Evolutionary conservation across 2,113 vertebrate genomes (phyloP).

Genomic region (Speoplatyrhinus poulsoni): DNA sequence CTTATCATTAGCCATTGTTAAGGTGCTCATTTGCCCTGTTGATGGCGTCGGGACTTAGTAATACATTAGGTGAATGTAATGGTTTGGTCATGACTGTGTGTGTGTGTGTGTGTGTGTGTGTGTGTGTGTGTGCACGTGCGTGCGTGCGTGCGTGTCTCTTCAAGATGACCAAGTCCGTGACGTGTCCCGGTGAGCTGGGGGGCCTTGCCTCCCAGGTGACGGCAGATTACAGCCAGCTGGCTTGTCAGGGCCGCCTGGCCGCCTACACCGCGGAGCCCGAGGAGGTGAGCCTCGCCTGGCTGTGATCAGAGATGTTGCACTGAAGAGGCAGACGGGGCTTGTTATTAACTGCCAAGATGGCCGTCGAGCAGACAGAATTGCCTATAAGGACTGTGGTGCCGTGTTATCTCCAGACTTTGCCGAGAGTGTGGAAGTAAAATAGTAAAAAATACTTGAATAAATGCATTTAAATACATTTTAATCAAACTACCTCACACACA

Average conservation of each 20-base stretch:
- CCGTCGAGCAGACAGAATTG: too few species aligned
- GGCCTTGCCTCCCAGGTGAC: constrained; percentile 97
- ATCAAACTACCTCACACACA: too few species aligned
- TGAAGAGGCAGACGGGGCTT: too few species aligned
- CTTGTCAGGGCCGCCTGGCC: constrained; percentile 92
- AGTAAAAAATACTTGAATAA: too few species aligned
- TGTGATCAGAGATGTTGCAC: too few species aligned
- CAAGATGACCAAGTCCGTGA: constrained; percentile 99
- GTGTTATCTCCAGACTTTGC: too few species aligned
- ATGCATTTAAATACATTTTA: too few species aligned
- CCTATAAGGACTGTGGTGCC: too few species aligned
- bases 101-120: constrained; percentile 15
- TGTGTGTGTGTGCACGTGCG: neutral
- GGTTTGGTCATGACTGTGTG: neutral
- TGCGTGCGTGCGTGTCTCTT: neutral
- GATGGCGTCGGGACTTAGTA: neutral
- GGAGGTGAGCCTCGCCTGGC: constrained; percentile 79
- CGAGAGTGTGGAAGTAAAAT: too few species aligned
- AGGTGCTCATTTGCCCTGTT: neutral
- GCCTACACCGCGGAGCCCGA: constrained; percentile 95
- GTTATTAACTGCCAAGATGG: too few species aligned
- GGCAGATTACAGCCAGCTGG: constrained; percentile 94
- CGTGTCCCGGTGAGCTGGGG: constrained; percentile 95
- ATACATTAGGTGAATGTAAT: neutral
- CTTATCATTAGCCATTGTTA: neutral